Evolutionary conservation across 2,113 vertebrate genomes (phyloP).

Genomic region (Periophthalmus modestus): DNA sequence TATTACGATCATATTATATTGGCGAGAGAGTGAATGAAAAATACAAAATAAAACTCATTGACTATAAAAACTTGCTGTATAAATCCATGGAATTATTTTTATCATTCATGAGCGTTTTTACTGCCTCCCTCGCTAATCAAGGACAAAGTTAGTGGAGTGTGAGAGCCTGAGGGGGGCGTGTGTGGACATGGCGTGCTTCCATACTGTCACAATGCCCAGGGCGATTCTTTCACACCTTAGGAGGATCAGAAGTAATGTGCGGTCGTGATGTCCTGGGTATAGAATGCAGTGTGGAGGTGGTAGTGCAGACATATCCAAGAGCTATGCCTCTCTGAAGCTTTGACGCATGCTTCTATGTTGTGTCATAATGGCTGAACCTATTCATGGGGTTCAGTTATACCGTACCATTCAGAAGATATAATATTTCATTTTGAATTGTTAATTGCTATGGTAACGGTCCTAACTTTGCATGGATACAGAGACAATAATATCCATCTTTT

Average conservation of each 20-base stretch:
- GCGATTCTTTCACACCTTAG: constrained; percentile 35
- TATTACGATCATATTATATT: too few relatives aligned
- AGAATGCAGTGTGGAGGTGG: constrained; percentile 26
- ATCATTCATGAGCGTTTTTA: not conserved
- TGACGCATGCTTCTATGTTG: constrained; percentile 26
- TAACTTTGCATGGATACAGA: too few relatives aligned
- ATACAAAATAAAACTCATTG: not conserved
- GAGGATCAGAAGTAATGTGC: constrained; percentile 19
- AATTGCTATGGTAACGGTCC: too few relatives aligned
- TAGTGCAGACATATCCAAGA: constrained; percentile 13
- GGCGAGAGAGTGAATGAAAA: not conserved
- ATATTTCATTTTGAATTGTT: too few relatives aligned
- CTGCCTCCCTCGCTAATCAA: not conserved
- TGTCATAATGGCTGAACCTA: too few relatives aligned
- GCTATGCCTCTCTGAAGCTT: constrained; percentile 19
- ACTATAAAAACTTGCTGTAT: not conserved
- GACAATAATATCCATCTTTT: too few relatives aligned
- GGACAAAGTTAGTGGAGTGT: not conserved
- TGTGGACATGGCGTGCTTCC: constrained; percentile 11
- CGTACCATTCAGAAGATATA: too few relatives aligned
- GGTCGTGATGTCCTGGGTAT: constrained; percentile 38
- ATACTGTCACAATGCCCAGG: constrained; percentile 35
- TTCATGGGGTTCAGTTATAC: too few relatives aligned
- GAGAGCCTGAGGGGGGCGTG: constrained; percentile 26
- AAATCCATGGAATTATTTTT: not conserved